Conservation (phyloP, 2,888 invertebrate species). For the Drosophila eohydei region DNA sequence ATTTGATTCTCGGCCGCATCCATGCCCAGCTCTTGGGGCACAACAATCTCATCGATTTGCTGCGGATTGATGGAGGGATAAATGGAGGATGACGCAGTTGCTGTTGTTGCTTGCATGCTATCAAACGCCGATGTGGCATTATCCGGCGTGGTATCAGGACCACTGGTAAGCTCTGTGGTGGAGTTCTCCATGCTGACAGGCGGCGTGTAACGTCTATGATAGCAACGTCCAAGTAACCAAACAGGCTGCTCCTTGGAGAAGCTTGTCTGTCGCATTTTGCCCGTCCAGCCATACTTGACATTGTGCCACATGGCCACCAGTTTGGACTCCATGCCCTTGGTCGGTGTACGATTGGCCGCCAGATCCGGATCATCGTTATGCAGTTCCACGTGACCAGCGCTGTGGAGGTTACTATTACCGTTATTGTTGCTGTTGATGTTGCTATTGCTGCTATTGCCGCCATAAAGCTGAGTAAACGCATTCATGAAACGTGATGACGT, state of each 20-base stretch:
- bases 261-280: slow-evolving; percentile 89
- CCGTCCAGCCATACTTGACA: slow-evolving; percentile 94
- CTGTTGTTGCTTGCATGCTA: slow-evolving; percentile 58
- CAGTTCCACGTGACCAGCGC: slow-evolving; percentile 57
- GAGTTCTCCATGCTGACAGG: slow-evolving; percentile 86
- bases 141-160: slow-evolving; percentile 57
- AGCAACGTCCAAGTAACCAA: slow-evolving; percentile 93
- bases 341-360: slow-evolving; percentile 82
- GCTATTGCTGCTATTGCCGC: slow-evolving; percentile 38
- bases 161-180: slow-evolving; percentile 71
- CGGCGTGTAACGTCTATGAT: slow-evolving; percentile 90
- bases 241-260: slow-evolving; percentile 95
- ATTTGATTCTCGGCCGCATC: slow-evolving; percentile 84
- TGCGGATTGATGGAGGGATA: slow-evolving; percentile 78
- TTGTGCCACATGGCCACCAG: slow-evolving; percentile 96
- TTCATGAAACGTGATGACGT: slow-evolving; percentile 84
- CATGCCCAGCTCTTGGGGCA: slow-evolving; percentile 86
- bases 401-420: slow-evolving; percentile 11
- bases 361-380: slow-evolving; percentile 66
- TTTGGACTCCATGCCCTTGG: slow-evolving; percentile 91
- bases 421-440: slow-evolving; percentile 24
- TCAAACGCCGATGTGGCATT: slow-evolving; percentile 77
- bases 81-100: slow-evolving; percentile 33
- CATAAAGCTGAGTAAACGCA: slow-evolving; percentile 84
- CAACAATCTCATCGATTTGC: slow-evolving; percentile 82